These are phyloP conservation scores for Hydrolagus colliei DNA, from an alignment of 2,797 vertebrate genomes.

Conservation along the genomic window DNA sequence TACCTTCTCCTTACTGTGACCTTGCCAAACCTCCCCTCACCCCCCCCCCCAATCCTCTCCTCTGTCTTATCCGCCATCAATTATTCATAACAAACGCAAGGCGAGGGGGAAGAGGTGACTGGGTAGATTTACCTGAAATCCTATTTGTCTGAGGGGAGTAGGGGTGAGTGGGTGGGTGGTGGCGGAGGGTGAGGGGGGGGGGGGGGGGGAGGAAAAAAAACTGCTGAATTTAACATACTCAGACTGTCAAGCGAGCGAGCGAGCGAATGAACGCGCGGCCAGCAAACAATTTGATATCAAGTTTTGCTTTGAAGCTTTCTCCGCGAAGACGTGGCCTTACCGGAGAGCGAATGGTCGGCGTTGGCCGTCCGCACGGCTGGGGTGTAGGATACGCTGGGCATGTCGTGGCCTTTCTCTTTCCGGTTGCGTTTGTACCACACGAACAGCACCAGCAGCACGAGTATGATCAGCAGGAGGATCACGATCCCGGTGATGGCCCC, in stretches of 20 bases:
- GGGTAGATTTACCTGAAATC: background rate
- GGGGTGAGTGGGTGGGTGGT: no score
- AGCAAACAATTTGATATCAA: no score
- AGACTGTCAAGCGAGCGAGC: no score
- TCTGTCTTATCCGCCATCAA: background rate
- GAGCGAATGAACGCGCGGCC: no score
- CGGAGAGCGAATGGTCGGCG: slow-evolving; percentile 91
- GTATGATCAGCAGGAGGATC: slow-evolving; percentile 88
- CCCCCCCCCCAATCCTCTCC: no score
- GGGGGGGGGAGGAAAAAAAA: background rate
- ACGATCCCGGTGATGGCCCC: slow-evolving; percentile 92
- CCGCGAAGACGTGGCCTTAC: slow-evolving; percentile 53
- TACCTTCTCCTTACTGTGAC: no score
- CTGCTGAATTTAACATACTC: background rate
- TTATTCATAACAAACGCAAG: background rate
- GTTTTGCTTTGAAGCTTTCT: background rate
- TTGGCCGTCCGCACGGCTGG: slow-evolving; percentile 86
- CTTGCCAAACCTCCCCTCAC: background rate
- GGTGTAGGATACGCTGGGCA: slow-evolving; percentile 91
- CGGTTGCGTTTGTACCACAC: slow-evolving; percentile 89
- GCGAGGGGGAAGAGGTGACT: background rate
- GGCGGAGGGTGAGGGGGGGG: no score
- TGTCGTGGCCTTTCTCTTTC: slow-evolving; percentile 88
- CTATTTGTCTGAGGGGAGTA: background rate
- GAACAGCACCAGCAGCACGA: slow-evolving; percentile 88